phyloP scores from a whole-genome alignment of 2,888 invertebrate species.

The Plagiodera versicolora region DNA sequence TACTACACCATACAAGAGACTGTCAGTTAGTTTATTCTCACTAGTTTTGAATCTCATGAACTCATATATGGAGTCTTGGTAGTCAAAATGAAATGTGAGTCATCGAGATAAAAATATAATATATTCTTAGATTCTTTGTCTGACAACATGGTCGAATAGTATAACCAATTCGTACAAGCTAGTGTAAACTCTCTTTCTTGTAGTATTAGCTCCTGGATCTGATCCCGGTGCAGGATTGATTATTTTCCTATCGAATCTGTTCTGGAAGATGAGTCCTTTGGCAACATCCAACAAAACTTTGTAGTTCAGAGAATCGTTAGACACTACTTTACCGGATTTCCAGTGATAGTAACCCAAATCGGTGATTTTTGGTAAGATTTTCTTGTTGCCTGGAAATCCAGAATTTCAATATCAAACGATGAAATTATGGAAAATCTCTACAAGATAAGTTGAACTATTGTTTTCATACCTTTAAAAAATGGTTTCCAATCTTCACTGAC shows the following conservation, averaged over 20 bases:
- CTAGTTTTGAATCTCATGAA: too few relatives aligned
- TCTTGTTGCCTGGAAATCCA: constrained; percentile 52
- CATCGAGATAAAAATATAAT: background rate
- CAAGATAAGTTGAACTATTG: too few relatives aligned
- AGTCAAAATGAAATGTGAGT: too few relatives aligned
- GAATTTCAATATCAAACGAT: too few relatives aligned
- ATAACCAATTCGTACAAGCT: constrained; percentile 73
- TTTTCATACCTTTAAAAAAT: constrained; percentile 64
- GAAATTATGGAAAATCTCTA: too few relatives aligned
- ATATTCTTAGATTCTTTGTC: constrained; percentile 53
- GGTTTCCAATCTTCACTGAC: constrained; percentile 74
- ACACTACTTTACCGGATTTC: constrained; percentile 68
- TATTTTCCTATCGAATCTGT: constrained; percentile 76
- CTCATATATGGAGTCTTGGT: too few relatives aligned
- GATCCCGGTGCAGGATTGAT: constrained; percentile 70
- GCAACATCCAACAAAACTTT: constrained; percentile 73
- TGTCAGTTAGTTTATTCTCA: too few relatives aligned
- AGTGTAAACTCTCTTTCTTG: constrained; percentile 64
- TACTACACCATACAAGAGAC: too few relatives aligned
- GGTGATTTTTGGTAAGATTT: constrained; percentile 65
- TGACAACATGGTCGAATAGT: constrained; percentile 77
- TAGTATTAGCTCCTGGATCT: constrained; percentile 69
- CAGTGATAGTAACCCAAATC: constrained; percentile 82
- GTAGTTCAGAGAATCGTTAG: constrained; percentile 78
- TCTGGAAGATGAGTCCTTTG: constrained; percentile 75